Evolutionary conservation across 2,797 vertebrate genomes (phyloP).

Genomic region (Artibeus lituratus): DNA sequence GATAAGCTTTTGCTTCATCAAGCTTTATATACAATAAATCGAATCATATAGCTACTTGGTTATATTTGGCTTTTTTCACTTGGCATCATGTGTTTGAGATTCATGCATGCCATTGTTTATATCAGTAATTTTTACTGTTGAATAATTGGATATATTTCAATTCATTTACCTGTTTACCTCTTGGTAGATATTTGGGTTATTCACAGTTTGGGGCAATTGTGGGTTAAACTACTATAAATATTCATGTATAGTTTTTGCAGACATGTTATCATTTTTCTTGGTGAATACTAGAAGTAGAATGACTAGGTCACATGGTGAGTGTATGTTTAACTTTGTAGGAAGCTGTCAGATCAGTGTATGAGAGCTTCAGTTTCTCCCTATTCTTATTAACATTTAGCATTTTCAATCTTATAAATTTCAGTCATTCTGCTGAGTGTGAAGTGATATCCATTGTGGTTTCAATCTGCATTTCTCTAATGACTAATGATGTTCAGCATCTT

Average conservation of each 20-base stretch:
- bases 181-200: background rate
- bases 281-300: background rate
- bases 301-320: background rate
- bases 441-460: background rate
- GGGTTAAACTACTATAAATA: background rate
- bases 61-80: background rate
- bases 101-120: background rate
- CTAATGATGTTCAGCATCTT: background rate
- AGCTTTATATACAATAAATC: background rate
- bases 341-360: background rate
- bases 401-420: background rate
- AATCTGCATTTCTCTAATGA: background rate
- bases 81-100: background rate
- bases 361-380: background rate
- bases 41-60: background rate
- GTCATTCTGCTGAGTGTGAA: background rate
- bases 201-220: background rate
- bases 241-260: background rate
- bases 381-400: background rate
- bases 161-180: background rate
- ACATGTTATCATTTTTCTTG: background rate
- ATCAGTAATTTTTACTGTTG: background rate
- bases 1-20: background rate
- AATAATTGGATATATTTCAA: background rate
- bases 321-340: background rate